Percentiles rank a stretch among this genome's conserved stretches.
Conservation (phyloP, 2,797 vertebrate species). For the Sternotherus odoratus region DNA sequence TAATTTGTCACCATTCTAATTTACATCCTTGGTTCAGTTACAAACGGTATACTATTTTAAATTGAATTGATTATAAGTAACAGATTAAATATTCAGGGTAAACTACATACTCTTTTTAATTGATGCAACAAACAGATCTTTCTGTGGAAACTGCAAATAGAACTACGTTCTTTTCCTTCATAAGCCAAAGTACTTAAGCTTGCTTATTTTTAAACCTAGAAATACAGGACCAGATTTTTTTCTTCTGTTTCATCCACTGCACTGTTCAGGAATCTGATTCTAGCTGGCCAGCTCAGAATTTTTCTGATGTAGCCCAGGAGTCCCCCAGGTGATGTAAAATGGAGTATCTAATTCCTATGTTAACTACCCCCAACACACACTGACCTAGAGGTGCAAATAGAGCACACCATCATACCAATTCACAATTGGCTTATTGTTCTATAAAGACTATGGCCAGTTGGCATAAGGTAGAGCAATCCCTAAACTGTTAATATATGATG, state of each 20-base stretch:
- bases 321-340: not conserved
- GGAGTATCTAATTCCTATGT: not conserved
- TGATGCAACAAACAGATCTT: not conserved
- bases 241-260: not conserved
- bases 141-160: not conserved
- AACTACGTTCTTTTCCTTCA: not conserved
- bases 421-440: not conserved
- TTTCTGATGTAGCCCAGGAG: not conserved
- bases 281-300: not conserved
- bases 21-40: not conserved
- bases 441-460: not conserved
- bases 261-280: fast-evolving
- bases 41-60: not conserved
- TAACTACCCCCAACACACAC: not conserved
- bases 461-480: not conserved
- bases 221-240: not conserved
- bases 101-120: not conserved
- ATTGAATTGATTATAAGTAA: not conserved
- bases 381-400: not conserved
- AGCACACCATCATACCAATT: not conserved
- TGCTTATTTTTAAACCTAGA: not conserved
- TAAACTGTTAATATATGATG: conserved; percentile 18
- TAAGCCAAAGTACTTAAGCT: not conserved
- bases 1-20: not conserved
- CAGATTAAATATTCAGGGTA: not conserved